Evolutionary conservation across 2,888 invertebrate species (phyloP), one percentile per base, ranked within the genome.

Genomic region (Monochamus alternatus): DNA sequence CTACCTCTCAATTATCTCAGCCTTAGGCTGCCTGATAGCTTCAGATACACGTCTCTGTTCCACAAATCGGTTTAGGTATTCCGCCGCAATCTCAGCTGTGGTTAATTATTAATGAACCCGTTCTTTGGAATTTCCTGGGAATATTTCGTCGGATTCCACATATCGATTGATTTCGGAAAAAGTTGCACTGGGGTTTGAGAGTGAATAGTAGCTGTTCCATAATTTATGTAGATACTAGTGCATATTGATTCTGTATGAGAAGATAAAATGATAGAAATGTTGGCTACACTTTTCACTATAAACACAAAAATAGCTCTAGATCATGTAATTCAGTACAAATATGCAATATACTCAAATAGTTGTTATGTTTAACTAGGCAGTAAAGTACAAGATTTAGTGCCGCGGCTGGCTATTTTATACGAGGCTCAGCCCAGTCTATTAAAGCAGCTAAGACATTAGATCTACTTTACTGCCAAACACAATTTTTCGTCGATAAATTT

Each of bases 101-200:
- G 64, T 64, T 64, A 64, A 64, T 64, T 64, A 64, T 47, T 64
- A 9, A 64, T 47, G 10, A 64, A 47, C 5, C 31, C 9, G n/a
- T 30, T 9, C 32, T 64, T 64, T 30, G 8, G 5, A 30, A 32
- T 44, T 64, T 44, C 64, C 12, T 7, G 64, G 44, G 64, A 47
- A 64, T 64, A 55, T 55, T 55, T 55, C 55, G 55, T 4, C 55
- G 55, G 55, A 55, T 55, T 47, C 55, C 55, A 55, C 55, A 14
- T 55, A 55, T 55, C 55, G 55, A 55, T 14, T 55, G 55, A 14
- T 14, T 14, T n/a, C 55, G 10, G n/a, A 55, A 55, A 55, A 55
- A 14, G 55, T 55, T 14, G n/a, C n/a, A 55, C n/a, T 55, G 55
- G 14, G 14, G n/a, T 47, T n/a, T 14, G 55, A 14, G 14, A 14